Evolutionary conservation across 2,113 vertebrate species (phyloP), one percentile per base, ranked within the genome.

Genomic region (Bettongia penicillata): DNA sequence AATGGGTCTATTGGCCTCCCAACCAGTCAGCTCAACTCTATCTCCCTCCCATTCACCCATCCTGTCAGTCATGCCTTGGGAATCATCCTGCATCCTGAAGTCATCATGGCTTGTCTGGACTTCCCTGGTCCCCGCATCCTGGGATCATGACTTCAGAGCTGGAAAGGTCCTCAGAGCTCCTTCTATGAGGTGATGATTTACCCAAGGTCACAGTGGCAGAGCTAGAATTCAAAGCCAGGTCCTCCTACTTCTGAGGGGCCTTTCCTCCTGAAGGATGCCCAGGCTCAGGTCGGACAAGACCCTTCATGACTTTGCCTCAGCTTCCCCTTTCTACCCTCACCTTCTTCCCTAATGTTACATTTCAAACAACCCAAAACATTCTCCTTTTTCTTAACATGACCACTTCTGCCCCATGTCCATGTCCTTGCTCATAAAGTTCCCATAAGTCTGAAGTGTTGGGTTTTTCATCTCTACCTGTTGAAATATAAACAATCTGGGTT

Each of bases 151-250:
- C 37, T 43, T n/a, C 61, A 68, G 68, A 22, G 31, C 11, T 12
- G 53, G 53, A 55, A 55, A 55, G 7, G 53, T 7, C 25, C 25
- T 55, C 14, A 26, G 26, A 31, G 68, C 37, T 16, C 37, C 6
- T 49, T 96, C 68, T 94, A 52, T 43, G 51, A 94, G 61, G 61
- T 68, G 26, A 47, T 55, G 77, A 93, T n/a, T 93, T 51, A 22
- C 12, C 31, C 92, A 93, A 68, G 23, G 68, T 92, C 28, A 1
- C 23, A 91, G 84, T 9, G 43, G 77, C 47, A 94, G 53, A 53
- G 37, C 49, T 51, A 51, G 92, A 96, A 93, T 89, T n/a, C 89
- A 93, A 93, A 61, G 22, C 91, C 47, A 50, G 19, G n/a, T 91
- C 52, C 61, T 47, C 53, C 90, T 51, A 22, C 37, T 92, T 4